phyloP scores from a whole-genome alignment of 2,113 vertebrate species.

The western clawed frog (Xenopus tropicalis) region UCB_Xtro_10.0 CM004451.2:32528501-32529000 shows the following conservation, averaged over 20 bases:
- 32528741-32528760: constrained; percentile 85
- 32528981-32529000: constrained; percentile 39
- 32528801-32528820: constrained; percentile 89
- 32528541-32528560: too few relatives aligned
- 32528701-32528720: constrained; percentile 95
- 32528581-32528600: too few relatives aligned
- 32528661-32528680: too few relatives aligned
- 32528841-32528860: constrained; percentile 94
- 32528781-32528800: constrained; percentile 96
- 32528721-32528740: constrained; percentile 89
- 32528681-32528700: constrained; percentile 85
- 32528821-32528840: constrained; percentile 91
- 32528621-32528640: too few relatives aligned
- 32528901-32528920: constrained; percentile 87
- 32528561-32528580: too few relatives aligned
- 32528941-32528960: background rate
- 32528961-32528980: background rate
- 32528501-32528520: too few relatives aligned
- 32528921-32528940: background rate
- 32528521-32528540: too few relatives aligned
- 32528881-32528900: constrained; percentile 98
- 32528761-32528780: constrained; percentile 86
- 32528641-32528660: too few relatives aligned
- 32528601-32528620: too few relatives aligned
- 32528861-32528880: constrained; percentile 93